A percentile compares a stretch with the other conserved stretches of the same genome.
Evolutionary conservation across 92 coral and sea anemone species (phyloP).

Genomic region (Phymanthus crucifer): DNA sequence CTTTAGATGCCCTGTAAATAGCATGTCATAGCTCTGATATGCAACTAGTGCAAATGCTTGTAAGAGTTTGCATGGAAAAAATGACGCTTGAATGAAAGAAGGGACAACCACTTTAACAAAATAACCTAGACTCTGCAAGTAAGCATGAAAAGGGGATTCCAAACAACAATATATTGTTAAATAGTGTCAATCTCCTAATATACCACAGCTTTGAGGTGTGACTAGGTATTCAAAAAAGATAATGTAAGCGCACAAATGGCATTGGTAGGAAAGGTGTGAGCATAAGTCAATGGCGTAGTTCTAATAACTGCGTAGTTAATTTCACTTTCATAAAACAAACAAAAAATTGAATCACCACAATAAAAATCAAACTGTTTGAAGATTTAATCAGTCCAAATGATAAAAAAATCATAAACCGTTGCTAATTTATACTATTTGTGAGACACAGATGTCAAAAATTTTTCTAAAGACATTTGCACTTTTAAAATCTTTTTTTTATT

Average conservation of each 20-base stretch:
- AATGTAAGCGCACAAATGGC: not conserved
- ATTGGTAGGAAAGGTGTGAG: no score
- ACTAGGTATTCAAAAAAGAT: no score
- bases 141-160: no score
- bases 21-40: not conserved
- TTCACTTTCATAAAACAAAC: not conserved
- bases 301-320: not conserved
- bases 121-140: no score
- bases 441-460: not conserved
- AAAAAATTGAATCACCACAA: not conserved
- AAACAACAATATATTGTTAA: no score
- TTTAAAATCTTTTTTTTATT: no score
- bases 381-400: not conserved
- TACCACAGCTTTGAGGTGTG: no score
- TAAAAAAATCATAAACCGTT: not conserved
- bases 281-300: not conserved
- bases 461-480: no score
- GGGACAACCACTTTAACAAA: not conserved
- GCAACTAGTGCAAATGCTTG: not conserved
- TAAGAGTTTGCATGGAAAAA: not conserved
- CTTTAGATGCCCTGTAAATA: conserved; percentile 1
- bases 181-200: no score
- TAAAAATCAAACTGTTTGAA: not conserved
- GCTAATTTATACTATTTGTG: not conserved
- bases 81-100: not conserved